Evolutionary conservation across 2,113 vertebrate genomes (phyloP), one percentile per base, ranked within the genome.

Genomic region (Vireo altiloquus): DNA sequence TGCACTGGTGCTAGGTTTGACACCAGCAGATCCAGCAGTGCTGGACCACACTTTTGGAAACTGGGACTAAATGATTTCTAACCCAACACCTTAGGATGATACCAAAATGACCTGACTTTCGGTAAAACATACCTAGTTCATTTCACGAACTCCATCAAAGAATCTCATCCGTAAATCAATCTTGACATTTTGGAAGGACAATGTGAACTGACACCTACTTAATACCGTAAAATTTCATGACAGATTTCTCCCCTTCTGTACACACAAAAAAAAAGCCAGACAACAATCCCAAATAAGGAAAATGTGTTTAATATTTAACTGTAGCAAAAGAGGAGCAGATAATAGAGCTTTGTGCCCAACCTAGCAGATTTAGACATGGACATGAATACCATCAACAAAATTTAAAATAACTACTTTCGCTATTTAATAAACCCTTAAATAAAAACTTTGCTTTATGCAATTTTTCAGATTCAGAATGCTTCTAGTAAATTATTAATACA

Each of bases 11-110:
- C 2, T 63, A 27, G 17, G 22, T 63, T 61, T 79, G 42, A 53
- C 61, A 79, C 8, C n/a, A 88, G 89, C 60, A 88, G 70, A 33
- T 86, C 75, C 75, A 71, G 69, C 69, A 50, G 35, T 4, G 47
- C 42, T 24, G 56, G 39, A 37, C 3, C 0, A 25, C 40, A 13
- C 39, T 76, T 2, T 0, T 3, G 1, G 25, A 71, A 39, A 50
- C 28, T 2, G 3, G 28, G 31, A 85, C 50, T 20, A 21, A 75
- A 27, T 21, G 24, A 27, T 27, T 69, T 33, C 53, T 52, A 39
- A 70, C 17, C 23, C 15, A 3, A 22, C 27, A 72, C 14, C 27
- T 54, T 33, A 39, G 8, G 10, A 57, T 20, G 24, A 61, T 8
- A 31, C 3, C 23, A 57, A 77, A 22, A 50, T 50, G 10, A 74